These are phyloP conservation scores for Lacanobia oleracea DNA, from an alignment of 2,888 invertebrate genomes.

Conservation along the genomic window DNA sequence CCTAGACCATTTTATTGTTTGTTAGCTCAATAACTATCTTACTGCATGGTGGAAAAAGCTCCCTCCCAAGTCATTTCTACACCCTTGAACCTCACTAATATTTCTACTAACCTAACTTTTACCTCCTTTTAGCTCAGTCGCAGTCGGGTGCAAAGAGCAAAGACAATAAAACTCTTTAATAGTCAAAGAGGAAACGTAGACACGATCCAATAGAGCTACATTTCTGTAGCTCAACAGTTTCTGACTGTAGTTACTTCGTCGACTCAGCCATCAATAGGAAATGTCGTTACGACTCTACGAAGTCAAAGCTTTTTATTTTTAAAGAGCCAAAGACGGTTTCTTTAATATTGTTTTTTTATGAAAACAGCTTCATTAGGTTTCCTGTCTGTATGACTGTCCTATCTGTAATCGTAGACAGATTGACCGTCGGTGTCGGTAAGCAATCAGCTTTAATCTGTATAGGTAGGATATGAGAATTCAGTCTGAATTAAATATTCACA, in stretches of 20 bases:
- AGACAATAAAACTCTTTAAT: neutral
- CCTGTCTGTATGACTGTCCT: neutral
- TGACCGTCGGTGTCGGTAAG: neutral
- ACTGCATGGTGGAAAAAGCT: too few relatives aligned
- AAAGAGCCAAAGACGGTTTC: neutral
- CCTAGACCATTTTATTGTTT: too few relatives aligned
- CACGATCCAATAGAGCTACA: constrained; percentile 29
- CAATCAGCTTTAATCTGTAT: too few relatives aligned
- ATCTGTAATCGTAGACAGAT: neutral
- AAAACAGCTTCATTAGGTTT: neutral
- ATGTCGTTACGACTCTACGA: constrained; percentile 1
- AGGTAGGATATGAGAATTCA: too few relatives aligned
- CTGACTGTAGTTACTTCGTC: neutral
- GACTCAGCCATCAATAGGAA: neutral
- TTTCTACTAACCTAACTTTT: too few relatives aligned
- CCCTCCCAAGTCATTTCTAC: too few relatives aligned
- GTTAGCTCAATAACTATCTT: too few relatives aligned
- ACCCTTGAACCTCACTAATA: too few relatives aligned
- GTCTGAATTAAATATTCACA: too few relatives aligned
- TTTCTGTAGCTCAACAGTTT: neutral
- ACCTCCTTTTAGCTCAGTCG: too few relatives aligned
- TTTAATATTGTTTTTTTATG: too few relatives aligned
- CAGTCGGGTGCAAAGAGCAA: too few relatives aligned
- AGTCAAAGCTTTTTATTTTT: neutral
- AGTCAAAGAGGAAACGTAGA: neutral